Evolutionary conservation across 2,888 invertebrate species (phyloP).

Genomic region (Conus canariensis): DNA sequence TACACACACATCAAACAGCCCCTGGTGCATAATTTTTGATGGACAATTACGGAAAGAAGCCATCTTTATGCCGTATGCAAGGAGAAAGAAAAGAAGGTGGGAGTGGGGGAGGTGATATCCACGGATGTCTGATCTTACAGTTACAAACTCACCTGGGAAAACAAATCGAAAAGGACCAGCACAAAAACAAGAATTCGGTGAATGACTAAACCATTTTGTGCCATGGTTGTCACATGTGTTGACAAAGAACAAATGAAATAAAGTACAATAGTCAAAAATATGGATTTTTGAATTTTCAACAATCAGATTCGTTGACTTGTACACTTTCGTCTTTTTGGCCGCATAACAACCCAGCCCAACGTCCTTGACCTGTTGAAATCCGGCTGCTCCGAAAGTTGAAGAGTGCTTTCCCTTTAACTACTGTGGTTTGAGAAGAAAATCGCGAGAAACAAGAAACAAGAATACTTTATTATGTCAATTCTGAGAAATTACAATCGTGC

Average conservation of each 20-base stretch:
- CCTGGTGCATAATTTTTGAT: too few relatives aligned
- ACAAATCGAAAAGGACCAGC: background rate
- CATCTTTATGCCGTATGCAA: too few relatives aligned
- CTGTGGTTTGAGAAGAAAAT: background rate
- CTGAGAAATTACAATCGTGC: too few relatives aligned
- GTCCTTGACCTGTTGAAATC: conserved; percentile 4
- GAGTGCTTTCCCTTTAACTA: conserved; percentile 19
- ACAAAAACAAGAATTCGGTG: background rate
- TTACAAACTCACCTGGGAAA: background rate
- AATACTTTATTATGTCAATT: background rate
- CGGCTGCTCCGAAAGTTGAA: background rate
- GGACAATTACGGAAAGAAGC: too few relatives aligned
- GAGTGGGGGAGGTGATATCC: too few relatives aligned
- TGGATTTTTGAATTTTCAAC: too few relatives aligned
- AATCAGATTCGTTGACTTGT: too few relatives aligned
- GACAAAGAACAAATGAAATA: background rate
- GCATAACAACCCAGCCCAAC: background rate
- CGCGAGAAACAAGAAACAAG: too few relatives aligned
- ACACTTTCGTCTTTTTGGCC: background rate
- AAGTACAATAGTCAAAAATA: background rate
- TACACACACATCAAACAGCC: too few relatives aligned
- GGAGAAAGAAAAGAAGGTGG: too few relatives aligned
- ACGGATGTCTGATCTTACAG: too few relatives aligned
- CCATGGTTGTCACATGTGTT: background rate
- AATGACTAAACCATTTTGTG: background rate